A percentile compares a stretch with the other conserved stretches of the same genome.
These are phyloP conservation scores for Coilia nasus DNA, from an alignment of 2,797 vertebrate species.

Conservation along the genomic window DNA sequence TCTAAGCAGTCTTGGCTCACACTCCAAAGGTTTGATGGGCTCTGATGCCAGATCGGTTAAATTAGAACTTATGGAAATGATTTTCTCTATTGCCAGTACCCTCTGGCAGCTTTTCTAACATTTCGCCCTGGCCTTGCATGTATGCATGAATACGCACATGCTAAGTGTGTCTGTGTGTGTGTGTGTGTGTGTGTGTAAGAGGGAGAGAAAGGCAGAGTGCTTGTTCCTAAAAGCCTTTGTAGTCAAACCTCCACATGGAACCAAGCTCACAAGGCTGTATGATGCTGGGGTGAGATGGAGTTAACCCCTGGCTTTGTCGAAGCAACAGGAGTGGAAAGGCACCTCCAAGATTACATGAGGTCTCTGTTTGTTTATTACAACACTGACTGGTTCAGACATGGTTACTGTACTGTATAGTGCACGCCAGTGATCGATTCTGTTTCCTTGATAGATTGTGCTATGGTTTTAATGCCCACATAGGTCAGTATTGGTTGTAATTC, in stretches of 20 bases:
- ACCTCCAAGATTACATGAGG: not conserved
- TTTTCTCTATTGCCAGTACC: constrained; percentile 54
- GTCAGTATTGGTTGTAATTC: not conserved
- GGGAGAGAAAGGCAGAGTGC: not conserved
- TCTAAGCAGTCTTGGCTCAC: constrained; percentile 53
- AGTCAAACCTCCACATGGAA: not conserved
- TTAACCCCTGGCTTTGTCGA: constrained; percentile 1
- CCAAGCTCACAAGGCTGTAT: not conserved
- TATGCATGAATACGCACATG: not conserved
- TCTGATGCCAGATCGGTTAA: constrained; percentile 53
- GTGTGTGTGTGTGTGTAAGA: not conserved
- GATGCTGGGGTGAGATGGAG: not conserved
- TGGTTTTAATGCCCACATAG: not conserved
- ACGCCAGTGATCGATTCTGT: no score
- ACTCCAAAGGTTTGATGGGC: constrained; percentile 49
- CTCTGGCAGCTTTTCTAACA: constrained; percentile 50
- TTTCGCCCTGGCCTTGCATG: not conserved
- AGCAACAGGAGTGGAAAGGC: not conserved
- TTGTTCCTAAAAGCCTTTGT: not conserved
- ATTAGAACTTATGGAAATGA: constrained; percentile 63
- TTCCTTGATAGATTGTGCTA: no score
- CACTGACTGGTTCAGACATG: no score
- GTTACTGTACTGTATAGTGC: no score
- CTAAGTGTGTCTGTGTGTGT: not conserved
- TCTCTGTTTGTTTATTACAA: no score